Evolutionary conservation across 2,888 invertebrate species (phyloP).

Genomic region (Portevinia maculata): DNA sequence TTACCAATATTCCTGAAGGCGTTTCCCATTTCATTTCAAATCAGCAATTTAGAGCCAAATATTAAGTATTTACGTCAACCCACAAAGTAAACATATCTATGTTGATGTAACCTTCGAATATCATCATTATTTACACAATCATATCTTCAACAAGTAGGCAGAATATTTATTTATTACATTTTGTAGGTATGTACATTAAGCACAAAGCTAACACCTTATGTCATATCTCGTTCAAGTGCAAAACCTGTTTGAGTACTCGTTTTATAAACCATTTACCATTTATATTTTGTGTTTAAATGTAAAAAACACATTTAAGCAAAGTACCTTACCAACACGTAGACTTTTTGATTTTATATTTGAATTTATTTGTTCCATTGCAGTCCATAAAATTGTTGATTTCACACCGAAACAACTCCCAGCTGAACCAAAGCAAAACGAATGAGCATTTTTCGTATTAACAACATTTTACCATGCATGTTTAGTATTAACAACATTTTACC

Average conservation of each 20-base stretch:
- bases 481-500: constrained; percentile 4
- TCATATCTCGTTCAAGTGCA: neutral
- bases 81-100: constrained; percentile 6
- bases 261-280: too few relatives aligned
- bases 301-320: too few relatives aligned
- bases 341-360: too few relatives aligned
- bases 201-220: neutral
- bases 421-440: constrained; percentile 1
- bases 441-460: constrained; percentile 3
- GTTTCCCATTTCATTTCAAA: neutral
- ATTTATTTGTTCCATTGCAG: neutral
- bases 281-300: too few relatives aligned
- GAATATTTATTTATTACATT: constrained; percentile 29
- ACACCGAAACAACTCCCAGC: constrained; percentile 37
- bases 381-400: neutral
- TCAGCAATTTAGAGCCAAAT: too few relatives aligned
- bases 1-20: too few relatives aligned
- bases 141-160: constrained; percentile 4
- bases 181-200: too few relatives aligned
- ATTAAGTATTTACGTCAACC: constrained; percentile 37
- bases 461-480: constrained; percentile 16
- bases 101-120: neutral
- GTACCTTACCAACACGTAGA: too few relatives aligned
- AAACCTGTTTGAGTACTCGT: too few relatives aligned
- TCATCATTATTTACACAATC: neutral